Evolutionary conservation across 2,797 vertebrate species (phyloP), one percentile per base, ranked within the genome.

Genomic region (Neopelma chrysocephalum): DNA sequence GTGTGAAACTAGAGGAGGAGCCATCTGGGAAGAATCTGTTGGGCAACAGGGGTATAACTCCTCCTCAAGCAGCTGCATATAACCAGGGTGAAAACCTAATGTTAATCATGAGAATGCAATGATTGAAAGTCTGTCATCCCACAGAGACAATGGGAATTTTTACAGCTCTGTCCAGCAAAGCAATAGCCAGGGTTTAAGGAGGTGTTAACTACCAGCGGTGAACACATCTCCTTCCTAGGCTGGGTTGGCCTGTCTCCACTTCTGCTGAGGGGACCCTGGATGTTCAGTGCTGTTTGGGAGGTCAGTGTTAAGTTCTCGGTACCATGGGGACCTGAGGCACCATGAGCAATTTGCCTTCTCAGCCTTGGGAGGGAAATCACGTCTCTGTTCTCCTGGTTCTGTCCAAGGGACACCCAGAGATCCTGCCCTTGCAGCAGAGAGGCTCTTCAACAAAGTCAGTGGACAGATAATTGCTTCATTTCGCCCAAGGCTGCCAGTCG

Each of bases 1-100:
- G 65, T 70, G 70, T 48, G 56, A 87, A 90, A 73, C 60, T 50
- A 53, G 70, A 70, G 51, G 31, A 66, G 61, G 45, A 83, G 53
- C 42, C 2, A 3, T 19, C 43, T 71, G 80, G 38, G 53, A 90
- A 78, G 36, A 25, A 32, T 87, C 85, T 90, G 56, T 81, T 88
- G 81, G 76, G 66, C 77, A 90, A 90, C 45, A 84, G 54, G n/a
- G 62, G 62, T 53, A 72, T 56, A 50, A 50, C 80, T 84, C 77
- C 71, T 66, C 57, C 87, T 83, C 85, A 32, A 12, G 40, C 2
- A 17, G 53, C 72, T 9, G 4, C 61, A n/a, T 17, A 27, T 14
- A 73, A 75, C 22, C 8, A 21, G 36, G 22, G 48, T 17, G 75
- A 82, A 94, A 91, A 56, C 29, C 22, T 45, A n/a, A 31, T 2